Evolutionary conservation across 2,888 invertebrate genomes (phyloP), one percentile per base, ranked within the genome.

Genomic region (Romanomermis culicivorax): DNA sequence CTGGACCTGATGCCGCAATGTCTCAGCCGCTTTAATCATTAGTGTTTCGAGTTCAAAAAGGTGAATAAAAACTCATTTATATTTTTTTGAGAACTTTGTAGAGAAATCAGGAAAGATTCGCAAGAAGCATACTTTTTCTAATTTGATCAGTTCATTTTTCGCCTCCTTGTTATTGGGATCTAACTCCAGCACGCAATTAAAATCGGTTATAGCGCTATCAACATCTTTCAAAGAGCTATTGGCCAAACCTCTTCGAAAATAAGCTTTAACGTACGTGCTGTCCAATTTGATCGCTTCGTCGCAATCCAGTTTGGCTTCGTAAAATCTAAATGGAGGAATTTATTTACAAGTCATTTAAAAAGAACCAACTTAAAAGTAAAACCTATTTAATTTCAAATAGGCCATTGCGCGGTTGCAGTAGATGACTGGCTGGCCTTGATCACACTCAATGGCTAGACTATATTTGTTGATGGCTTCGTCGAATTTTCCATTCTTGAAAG

Each of bases 91-190:
- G n/a, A n/a, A n/a, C n/a, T n/a, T n/a, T n/a, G n/a, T n/a, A n/a
- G n/a, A n/a, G n/a, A n/a, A n/a, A n/a, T n/a, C n/a, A n/a, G n/a
- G n/a, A n/a, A n/a, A n/a, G n/a, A n/a, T n/a, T n/a, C n/a, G n/a
- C n/a, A n/a, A n/a, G n/a, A n/a, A n/a, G 36, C 17, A 36, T 11
- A 45, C 45, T 23, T 45, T 11, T 27, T 27, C 58, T 45, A 67
- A 53, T 51, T 71, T 73, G 1, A 72, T 71, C 20, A 82, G 66
- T 64, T 80, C 79, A 24, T 67, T 67, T 60, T 74, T 76, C 0
- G 83, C 82, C 47, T 80, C 79, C 55, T 72, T 74, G 66, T 87
- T 88, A 30, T 79, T 77, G 0, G 87, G 83, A 63, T 88, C 85
- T n/a, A 85, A 68, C 62, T 75, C 73, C 42, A 87, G 68, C 0